Evolutionary conservation across 1,140 invertebrate genomes (phyloP).

Genomic region (Drosophila sp.): DNA sequence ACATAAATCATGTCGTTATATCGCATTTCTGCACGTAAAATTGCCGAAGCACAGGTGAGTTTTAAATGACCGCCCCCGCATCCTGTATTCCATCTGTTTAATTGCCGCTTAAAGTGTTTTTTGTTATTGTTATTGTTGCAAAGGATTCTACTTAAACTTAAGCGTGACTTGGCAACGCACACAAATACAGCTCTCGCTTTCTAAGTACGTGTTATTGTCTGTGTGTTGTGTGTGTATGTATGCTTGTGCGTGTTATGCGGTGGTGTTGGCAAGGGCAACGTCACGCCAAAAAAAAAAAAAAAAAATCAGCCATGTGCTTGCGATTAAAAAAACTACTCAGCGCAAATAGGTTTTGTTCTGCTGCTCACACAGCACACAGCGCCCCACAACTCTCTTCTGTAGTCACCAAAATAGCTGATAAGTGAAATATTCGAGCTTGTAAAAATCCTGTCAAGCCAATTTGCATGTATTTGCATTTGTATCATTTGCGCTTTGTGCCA

Average conservation of each 20-base stretch:
- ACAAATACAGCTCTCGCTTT: slow-evolving; percentile 1
- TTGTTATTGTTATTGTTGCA: slow-evolving; percentile 10
- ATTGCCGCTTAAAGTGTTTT: slow-evolving; percentile 5
- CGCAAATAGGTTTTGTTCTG: slow-evolving; percentile 40
- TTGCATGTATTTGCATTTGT: slow-evolving; percentile 4
- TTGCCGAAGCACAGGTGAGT: slow-evolving; percentile 81
- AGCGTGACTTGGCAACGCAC: slow-evolving; percentile 44
- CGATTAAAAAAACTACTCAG: slow-evolving; percentile 59
- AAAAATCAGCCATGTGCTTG: slow-evolving; percentile 68
- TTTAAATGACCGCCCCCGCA: slow-evolving; percentile 2
- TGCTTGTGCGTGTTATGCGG: slow-evolving; percentile 27
- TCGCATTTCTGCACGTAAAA: slow-evolving; percentile 79
- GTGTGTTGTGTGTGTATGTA: no score
- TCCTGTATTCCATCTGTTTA: neutral
- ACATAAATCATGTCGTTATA: slow-evolving; percentile 70
- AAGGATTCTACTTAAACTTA: slow-evolving; percentile 27
- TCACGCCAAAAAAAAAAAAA: slow-evolving; percentile 61
- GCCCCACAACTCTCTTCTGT: neutral
- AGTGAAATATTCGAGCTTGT: slow-evolving; percentile 32
- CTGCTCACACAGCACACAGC: neutral
- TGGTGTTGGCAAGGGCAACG: slow-evolving; percentile 52
- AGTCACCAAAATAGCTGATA: slow-evolving; percentile 32
- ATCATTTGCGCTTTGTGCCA: slow-evolving; percentile 34
- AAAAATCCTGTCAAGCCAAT: slow-evolving; percentile 20
- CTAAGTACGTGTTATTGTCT: slow-evolving; percentile 28